phyloP scores from a whole-genome alignment of 1,140 invertebrate species.

The Drosophila varians region DNA sequence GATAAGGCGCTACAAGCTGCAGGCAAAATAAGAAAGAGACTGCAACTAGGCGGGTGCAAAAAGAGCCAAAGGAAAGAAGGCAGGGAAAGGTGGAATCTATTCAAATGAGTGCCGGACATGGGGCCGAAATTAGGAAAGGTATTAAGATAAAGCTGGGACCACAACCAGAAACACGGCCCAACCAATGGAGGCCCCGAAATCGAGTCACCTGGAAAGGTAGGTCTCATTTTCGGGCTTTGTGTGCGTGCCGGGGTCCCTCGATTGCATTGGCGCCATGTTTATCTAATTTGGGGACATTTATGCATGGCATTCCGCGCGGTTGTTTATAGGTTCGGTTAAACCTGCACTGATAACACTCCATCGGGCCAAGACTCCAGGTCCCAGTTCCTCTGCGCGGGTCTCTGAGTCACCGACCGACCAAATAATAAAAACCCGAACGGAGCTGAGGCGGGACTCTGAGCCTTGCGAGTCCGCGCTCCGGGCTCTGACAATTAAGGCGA shows the following conservation, averaged over 20 bases:
- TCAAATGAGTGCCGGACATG: conserved; percentile 67
- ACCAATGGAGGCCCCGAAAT: conserved; percentile 46
- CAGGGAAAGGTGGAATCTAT: conserved; percentile 43
- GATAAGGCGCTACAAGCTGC: conserved; percentile 60
- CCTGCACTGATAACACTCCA: conserved; percentile 81
- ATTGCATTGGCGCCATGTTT: conserved; percentile 84
- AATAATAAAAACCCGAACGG: conserved; percentile 32
- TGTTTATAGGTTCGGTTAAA: conserved; percentile 84
- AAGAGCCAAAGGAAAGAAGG: neutral
- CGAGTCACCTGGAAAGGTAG: conserved; percentile 23
- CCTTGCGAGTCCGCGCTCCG: conserved; percentile 10
- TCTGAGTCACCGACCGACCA: conserved; percentile 42
- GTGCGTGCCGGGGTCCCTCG: conserved; percentile 55
- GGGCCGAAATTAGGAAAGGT: conserved; percentile 76
- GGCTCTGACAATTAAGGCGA: conserved; percentile 51
- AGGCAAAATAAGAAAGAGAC: conserved; percentile 11
- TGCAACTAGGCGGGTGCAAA: conserved; percentile 19
- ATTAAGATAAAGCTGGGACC: conserved; percentile 71
- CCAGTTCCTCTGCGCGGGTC: conserved; percentile 41
- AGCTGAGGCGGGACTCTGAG: conserved; percentile 4
- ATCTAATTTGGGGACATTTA: conserved; percentile 84
- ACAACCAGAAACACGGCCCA: conserved; percentile 59
- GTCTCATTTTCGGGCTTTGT: conserved; percentile 8
- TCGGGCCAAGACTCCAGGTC: conserved; percentile 2
- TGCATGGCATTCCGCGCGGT: conserved; percentile 84